Evolutionary conservation across 2,888 invertebrate genomes (phyloP), one percentile per base, ranked within the genome.

Genomic region (Ferdinandea cuprea): DNA sequence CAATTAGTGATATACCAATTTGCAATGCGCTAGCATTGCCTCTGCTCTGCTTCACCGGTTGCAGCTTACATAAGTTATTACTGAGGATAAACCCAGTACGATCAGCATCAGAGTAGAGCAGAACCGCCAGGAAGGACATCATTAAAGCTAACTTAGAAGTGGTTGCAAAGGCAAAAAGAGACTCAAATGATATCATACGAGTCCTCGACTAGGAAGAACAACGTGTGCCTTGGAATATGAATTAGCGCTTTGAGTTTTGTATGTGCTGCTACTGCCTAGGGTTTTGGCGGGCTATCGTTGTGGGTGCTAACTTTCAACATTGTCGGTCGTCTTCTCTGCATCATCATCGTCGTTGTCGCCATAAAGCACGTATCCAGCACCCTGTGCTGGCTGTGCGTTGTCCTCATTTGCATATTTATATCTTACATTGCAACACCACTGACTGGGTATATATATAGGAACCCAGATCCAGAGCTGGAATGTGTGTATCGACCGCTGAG

Each of bases 321-420:
- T 42, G 28, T 42, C 42, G 42, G n/a, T 19, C 72, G 13, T 54
- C 63, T 52, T 32, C 19, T 17, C 28, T 35, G 35, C 66, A 65
- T 48, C 59, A 46, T 32, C 28, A n/a, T 66, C 21, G 9, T 52
- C 40, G 32, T 61, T 46, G 15, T 46, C 19, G 28, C 19, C 58
- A 44, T 61, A 32, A 44, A 50, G 32, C 48, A 66, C 25, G 42
- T 72, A 44, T 35, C 11, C 21, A n/a, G n/a, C n/a, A 0, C 13
- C 35, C 28, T 37, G 37, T 48, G 15, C 40, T 61, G 54, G 25
- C 25, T 58, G 48, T 80, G 80, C 69, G 76, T 80, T 69, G 58
- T 76, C 65, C 77, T 71, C 71, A 77, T 77, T 81, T 81, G 71
- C 81, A 81, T 81, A 81, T 71, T 81, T 65, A 72, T 77, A 76